phyloP scores from a whole-genome alignment of 2,888 invertebrate species.

The Sipunculus nudus region DNA sequence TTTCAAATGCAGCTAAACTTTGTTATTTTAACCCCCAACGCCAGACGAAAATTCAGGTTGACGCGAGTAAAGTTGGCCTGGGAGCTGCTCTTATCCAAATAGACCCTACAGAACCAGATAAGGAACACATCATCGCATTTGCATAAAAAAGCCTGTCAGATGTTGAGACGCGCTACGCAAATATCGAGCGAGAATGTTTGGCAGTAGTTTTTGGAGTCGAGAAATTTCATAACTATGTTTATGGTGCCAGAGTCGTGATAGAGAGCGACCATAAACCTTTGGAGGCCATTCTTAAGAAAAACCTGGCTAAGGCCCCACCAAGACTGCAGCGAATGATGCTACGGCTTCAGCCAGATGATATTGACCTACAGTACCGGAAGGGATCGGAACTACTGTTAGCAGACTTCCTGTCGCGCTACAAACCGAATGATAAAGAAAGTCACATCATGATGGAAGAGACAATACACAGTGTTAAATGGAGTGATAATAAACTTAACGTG shows the following conservation, averaged over 20 bases:
- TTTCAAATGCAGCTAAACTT: too few relatives aligned
- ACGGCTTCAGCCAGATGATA: conserved; percentile 27
- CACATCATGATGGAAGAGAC: conserved; percentile 14
- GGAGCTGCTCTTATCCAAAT: conserved; percentile 28
- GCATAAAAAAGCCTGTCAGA: conserved; percentile 25
- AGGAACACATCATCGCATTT: conserved; percentile 17
- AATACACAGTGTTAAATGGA: conserved; percentile 12
- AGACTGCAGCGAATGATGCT: conserved; percentile 32
- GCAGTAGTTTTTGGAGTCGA: conserved; percentile 30
- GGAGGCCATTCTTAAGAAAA: conserved; percentile 24
- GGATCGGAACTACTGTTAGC: conserved; percentile 30
- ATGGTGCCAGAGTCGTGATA: conserved; percentile 16
- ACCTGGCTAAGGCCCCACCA: conserved; percentile 23
- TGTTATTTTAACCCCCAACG: conserved; percentile 13
- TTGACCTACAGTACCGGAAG: conserved; percentile 19
- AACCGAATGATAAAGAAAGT: conserved; percentile 7
- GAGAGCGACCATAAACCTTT: conserved; percentile 29
- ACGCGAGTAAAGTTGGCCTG: conserved; percentile 22
- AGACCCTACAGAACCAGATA: conserved; percentile 12
- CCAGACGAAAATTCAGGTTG: conserved; percentile 8
- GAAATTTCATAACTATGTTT: conserved; percentile 28
- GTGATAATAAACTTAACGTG: conserved; percentile 4
- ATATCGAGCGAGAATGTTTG: conserved; percentile 34
- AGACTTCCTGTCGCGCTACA: conserved; percentile 26
- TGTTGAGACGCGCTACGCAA: conserved; percentile 18